These are phyloP conservation scores for Cepaea hortensis DNA, from an alignment of 2,888 invertebrate species.

Conservation along the genomic window DNA sequence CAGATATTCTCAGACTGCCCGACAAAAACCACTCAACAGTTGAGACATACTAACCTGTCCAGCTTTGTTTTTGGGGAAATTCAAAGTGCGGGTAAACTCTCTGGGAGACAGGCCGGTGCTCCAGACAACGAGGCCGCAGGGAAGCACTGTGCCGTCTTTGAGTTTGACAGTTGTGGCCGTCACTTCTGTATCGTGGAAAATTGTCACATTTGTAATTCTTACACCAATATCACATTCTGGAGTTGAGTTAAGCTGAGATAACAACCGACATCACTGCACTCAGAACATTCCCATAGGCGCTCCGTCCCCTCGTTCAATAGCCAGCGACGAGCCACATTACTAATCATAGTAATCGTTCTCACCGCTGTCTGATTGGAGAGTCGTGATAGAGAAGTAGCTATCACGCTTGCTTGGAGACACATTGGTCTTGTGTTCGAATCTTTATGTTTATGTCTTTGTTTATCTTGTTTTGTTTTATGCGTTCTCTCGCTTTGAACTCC, in stretches of 20 bases:
- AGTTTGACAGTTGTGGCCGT: conserved; percentile 68
- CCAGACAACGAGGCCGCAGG: conserved; percentile 77
- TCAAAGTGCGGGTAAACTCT: conserved; percentile 66
- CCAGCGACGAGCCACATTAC: too few relatives aligned
- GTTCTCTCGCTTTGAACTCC: too few relatives aligned
- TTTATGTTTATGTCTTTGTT: too few relatives aligned
- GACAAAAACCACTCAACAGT: background rate
- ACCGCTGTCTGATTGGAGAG: background rate
- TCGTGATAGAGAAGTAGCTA: too few relatives aligned
- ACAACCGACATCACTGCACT: too few relatives aligned
- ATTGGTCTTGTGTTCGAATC: too few relatives aligned
- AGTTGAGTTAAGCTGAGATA: background rate
- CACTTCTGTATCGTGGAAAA: conserved; percentile 62
- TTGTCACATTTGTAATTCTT: background rate
- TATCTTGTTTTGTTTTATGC: too few relatives aligned
- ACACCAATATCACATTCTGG: background rate
- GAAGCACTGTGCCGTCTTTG: conserved; percentile 69
- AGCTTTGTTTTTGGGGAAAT: conserved; percentile 69
- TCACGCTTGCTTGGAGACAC: too few relatives aligned
- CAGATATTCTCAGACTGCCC: too few relatives aligned
- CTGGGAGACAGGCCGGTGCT: conserved; percentile 76
- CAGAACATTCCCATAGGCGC: too few relatives aligned
- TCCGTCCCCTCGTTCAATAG: too few relatives aligned
- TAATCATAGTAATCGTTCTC: background rate
- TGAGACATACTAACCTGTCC: conserved; percentile 70